Base-by-base conservation (phyloP, 1,140 invertebrate genomes). In the Physella acuta region DNA sequence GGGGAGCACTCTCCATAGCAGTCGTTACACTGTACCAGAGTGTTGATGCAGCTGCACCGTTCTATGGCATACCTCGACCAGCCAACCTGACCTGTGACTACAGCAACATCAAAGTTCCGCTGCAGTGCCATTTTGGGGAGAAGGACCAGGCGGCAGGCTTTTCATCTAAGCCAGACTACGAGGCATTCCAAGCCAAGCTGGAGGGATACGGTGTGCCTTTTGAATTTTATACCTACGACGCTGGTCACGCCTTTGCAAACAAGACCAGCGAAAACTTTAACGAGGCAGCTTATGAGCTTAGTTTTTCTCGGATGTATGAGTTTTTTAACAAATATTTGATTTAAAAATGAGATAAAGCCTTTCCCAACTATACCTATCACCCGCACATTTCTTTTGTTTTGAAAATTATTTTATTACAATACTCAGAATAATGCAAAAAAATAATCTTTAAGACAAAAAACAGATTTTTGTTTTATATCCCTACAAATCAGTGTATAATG, bases 51-150 rank as follows among this genome's bases (percentile, higher is more conserved):
- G 73, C 75, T 30, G 79, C 76, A 11, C 80, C 81, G 11, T 83
- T 83, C 67, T 82, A 83, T 59, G 82, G 82, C 26, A 79, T 79
- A 44, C 78, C 78, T 11, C 70, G 64, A 11, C 34, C 60, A 17
- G 11, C 53, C 71, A 30, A 49, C 24, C 20, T 39, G 2, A 64
- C 75, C 26, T 76, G 70, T 60, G 81, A 83, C 65, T 33, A 78
- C 20, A 72, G 70, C 11, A 79, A 76, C n/a, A 82, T 82, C 34
- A 76, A 55, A 34, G 70, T 75, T 30, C 80, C 80, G 17, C n/a
- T 83, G 0, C 81, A 83, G 68, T 77, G 76, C 24, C 80, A 83
- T 64, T 83, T 82, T 71, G 81, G 76, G 37, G 74, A 75, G 14
- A 60, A 70, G 2, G 81, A 83, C 70, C 64, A 74, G 30, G 51